Evolutionary conservation across 1,140 invertebrate genomes (phyloP).

Genomic region (Pseudobourletiella spinata): DNA sequence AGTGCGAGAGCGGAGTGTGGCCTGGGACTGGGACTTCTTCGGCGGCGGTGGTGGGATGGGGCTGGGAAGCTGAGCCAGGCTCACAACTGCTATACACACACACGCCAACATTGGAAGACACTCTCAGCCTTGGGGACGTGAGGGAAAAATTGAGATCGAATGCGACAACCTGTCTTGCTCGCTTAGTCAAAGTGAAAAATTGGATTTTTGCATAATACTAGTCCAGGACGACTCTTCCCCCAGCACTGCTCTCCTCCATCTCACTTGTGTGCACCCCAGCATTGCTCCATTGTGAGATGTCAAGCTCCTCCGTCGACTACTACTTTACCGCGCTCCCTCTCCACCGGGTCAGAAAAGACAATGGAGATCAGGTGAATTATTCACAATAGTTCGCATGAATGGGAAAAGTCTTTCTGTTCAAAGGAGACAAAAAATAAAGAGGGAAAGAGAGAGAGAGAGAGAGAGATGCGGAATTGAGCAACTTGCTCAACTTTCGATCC

Average conservation of each 20-base stretch:
- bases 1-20: neutral
- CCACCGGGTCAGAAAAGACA: neutral
- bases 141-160: slow-evolving; percentile 1
- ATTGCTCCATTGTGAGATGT: neutral
- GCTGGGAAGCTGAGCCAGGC: too few relatives aligned
- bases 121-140: neutral
- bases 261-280: neutral
- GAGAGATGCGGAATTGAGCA: too few relatives aligned
- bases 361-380: too few relatives aligned
- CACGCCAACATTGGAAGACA: neutral
- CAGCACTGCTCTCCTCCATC: too few relatives aligned
- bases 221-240: neutral
- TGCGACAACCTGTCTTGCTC: slow-evolving; percentile 20
- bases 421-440: too few relatives aligned
- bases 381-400: too few relatives aligned
- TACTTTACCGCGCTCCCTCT: neutral
- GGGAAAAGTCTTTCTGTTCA: too few relatives aligned
- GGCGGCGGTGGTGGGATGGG: too few relatives aligned
- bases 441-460: too few relatives aligned
- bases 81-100: too few relatives aligned
- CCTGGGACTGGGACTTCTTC: too few relatives aligned
- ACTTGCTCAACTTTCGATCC: too few relatives aligned
- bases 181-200: slow-evolving; percentile 16
- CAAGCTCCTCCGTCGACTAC: neutral
- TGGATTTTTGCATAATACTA: slow-evolving; percentile 17